Evolutionary conservation across 2,797 vertebrate species (phyloP), one percentile per base, ranked within the genome.

Genomic region (Chaunax sp.): DNA sequence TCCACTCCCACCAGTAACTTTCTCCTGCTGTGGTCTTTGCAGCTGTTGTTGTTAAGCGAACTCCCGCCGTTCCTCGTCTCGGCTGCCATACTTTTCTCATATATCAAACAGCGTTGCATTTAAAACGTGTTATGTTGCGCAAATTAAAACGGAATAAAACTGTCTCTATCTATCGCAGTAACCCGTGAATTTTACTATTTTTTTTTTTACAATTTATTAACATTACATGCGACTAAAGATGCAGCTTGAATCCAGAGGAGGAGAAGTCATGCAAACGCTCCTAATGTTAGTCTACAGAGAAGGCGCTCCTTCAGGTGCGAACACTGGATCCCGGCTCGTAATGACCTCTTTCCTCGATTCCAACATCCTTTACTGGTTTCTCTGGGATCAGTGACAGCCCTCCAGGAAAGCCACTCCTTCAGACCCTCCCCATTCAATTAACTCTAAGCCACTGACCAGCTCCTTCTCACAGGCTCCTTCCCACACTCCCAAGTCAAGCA

Each of bases 71-170:
- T 97, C 92, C 93, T 96, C 88, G 93, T 95, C 82, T 97, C 95
- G 57, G 95, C 94, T 77, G 93, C 94, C 94, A 97, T 97, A 44
- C 92, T 95, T 85, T 97, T 98, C 93, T 98, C 96, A 94, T 97
- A 96, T 71, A 97, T 92, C 90, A 94, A 56, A 74, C 92, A 93
- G 87, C 93, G 92, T 92, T 91, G 91, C 91, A 92, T 92, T 92
- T 91, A 90, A 90, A 73, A 62, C 49, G 37, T 9, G 8, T 67
- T 22, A 11, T 5, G 28, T 41, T 49, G 23, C 49, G 77, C 44
- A 37, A 45, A 28, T 13, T 4, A 47, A 53, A 65, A 3, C 3
- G 44, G 37, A 58, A 47, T 19, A 8, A 26, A 60, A 20, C 11
- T 6, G 12, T 6, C 41, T 37, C 0, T 0, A 0, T 0, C 5